phyloP scores from a whole-genome alignment of 2,888 invertebrate genomes.

The Ichneumon xanthorius region DNA sequence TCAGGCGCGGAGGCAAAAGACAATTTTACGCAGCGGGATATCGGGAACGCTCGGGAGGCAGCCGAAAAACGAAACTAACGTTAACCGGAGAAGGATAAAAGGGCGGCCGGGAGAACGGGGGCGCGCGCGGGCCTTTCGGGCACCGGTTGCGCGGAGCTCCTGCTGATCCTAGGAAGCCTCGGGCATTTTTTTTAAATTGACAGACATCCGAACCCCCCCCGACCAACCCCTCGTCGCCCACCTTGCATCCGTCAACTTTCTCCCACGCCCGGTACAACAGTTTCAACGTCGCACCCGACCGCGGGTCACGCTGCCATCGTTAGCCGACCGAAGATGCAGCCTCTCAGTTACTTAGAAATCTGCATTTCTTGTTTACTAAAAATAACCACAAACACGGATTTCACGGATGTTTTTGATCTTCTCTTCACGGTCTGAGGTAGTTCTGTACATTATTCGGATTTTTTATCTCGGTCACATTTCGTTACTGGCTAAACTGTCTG shows the following conservation, averaged over 20 bases:
- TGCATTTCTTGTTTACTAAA: neutral
- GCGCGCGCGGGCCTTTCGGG: slow-evolving; percentile 57
- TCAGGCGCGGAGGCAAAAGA: slow-evolving; percentile 84
- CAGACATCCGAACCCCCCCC: slow-evolving; percentile 71
- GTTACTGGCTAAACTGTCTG: no score
- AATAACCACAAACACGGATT: neutral
- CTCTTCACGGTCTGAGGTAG: neutral
- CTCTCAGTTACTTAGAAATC: neutral
- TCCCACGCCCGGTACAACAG: slow-evolving; percentile 53
- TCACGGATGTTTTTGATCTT: neutral
- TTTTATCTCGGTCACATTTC: no score
- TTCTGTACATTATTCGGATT: no score
- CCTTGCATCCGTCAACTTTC: slow-evolving; percentile 70
- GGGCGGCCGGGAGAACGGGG: slow-evolving; percentile 44
- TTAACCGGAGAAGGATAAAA: slow-evolving; percentile 60
- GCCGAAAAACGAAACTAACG: slow-evolving; percentile 44
- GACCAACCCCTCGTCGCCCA: neutral
- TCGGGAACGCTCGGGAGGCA: slow-evolving; percentile 67
- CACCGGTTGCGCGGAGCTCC: slow-evolving; percentile 48
- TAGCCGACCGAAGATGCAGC: slow-evolving; percentile 16
- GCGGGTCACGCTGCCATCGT: slow-evolving; percentile 33
- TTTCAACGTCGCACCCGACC: neutral
- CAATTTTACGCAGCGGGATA: slow-evolving; percentile 84
- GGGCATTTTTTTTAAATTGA: slow-evolving; percentile 81
- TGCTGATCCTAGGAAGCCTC: slow-evolving; percentile 59